These are phyloP conservation scores for Argyresthia albistria DNA, from an alignment of 2,888 invertebrate genomes.

Conservation along the genomic window DNA sequence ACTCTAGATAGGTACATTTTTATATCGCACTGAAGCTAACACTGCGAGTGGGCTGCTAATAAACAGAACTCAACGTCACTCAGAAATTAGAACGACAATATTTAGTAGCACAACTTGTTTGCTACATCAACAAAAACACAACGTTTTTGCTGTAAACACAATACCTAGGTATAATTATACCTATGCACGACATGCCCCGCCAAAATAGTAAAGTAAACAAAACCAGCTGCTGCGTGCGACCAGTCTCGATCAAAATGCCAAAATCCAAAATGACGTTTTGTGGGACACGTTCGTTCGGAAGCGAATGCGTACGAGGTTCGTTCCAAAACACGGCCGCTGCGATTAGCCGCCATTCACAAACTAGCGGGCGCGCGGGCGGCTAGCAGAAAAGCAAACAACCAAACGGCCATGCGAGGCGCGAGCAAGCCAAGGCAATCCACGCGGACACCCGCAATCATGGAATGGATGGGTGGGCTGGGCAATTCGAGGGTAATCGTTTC, in stretches of 20 bases:
- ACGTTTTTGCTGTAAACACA: too few species aligned
- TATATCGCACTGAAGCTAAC: too few species aligned
- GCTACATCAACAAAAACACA: too few species aligned
- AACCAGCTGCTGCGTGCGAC: too few species aligned
- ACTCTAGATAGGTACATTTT: too few species aligned
- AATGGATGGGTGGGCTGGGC: too few species aligned
- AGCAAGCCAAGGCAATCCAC: background rate
- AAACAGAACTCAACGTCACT: background rate
- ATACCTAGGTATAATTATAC: too few species aligned
- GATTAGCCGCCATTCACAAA: conserved; percentile 46
- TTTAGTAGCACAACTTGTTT: background rate
- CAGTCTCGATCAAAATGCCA: background rate
- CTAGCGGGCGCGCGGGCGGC: conserved; percentile 14
- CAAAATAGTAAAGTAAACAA: background rate
- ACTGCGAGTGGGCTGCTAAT: background rate
- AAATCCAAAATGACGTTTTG: conserved; percentile 33
- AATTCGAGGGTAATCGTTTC: too few species aligned
- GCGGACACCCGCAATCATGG: background rate
- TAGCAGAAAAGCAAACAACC: background rate
- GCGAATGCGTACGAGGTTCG: conserved; percentile 37
- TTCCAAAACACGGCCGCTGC: conserved; percentile 43
- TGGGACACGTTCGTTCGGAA: conserved; percentile 33
- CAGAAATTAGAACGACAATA: background rate
- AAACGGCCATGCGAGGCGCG: background rate
- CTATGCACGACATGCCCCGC: background rate